Base-by-base conservation (phyloP, 2,113 vertebrate species). In the Phasianus colchicus region DNA sequence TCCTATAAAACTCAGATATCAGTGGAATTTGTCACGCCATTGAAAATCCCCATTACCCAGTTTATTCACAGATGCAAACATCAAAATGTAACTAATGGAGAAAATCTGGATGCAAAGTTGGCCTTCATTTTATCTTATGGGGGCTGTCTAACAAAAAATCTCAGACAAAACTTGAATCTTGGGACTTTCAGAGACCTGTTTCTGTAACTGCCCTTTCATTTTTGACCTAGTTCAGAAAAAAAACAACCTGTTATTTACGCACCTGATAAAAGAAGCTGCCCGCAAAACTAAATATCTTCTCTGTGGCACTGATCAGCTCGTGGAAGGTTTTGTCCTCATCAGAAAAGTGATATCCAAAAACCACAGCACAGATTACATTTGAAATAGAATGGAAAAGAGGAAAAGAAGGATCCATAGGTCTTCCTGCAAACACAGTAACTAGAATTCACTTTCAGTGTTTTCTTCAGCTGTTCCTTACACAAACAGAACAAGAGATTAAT, bases 271-370 rank as follows among this genome's bases (percentile, higher is more conserved):
- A 10, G 57, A 87, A 71, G 42, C 93, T 75, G 66, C 93, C 86
- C 64, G 10, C 40, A 75, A 92, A 93, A 50, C 8, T 69, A 67
- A 95, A 85, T 66, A 96, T 13, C 18, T 77, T 52, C 80, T 92
- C 58, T 1, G 80, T 95, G 74, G 86, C 88, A 54, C 2, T 65
- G 47, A 93, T 91, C 81, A 98, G 47, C 55, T 97, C 88, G n/a
- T 80, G 92, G 75, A 97, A 97, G 77, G 89, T 95, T 82, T 96
- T 61, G 42, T 97, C 97, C 25, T 97, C 94, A 4, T 63, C 87
- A 78, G 95, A 88, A 78, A 97, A 97, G 64, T 58, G 75, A 80
- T 77, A 92, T 67, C 97, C 93, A 67, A 97, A 97, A 67, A 96
- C 80, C 7, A 97, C 36, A 65, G 79, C 85, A 91, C 89, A 93